These are phyloP conservation scores for Pipra filicauda DNA, from an alignment of 2,113 vertebrate species.

Conservation along the genomic window DNA sequence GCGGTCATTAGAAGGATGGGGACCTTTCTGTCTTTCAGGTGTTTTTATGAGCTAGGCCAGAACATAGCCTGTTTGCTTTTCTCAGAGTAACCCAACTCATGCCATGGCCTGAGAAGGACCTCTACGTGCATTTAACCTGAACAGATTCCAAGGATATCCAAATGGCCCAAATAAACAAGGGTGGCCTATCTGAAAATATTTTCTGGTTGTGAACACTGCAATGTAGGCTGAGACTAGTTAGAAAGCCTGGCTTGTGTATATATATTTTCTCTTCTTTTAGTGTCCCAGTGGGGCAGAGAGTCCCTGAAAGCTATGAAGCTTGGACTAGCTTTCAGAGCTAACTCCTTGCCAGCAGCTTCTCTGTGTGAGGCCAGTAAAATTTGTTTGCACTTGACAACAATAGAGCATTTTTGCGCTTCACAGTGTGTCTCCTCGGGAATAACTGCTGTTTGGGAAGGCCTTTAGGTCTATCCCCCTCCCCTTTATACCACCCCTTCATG, in stretches of 20 bases:
- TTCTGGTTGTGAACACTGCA: neutral
- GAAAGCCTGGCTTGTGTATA: neutral
- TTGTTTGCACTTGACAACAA: conserved; percentile 60
- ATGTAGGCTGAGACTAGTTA: neutral
- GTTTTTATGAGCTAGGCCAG: neutral
- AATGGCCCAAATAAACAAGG: neutral
- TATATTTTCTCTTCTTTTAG: conserved; percentile 32
- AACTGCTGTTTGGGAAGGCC: conserved; percentile 33
- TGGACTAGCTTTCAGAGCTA: conserved; percentile 20
- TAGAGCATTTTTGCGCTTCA: conserved; percentile 7
- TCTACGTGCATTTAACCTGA: neutral
- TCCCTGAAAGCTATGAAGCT: conserved; percentile 33
- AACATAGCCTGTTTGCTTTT: neutral
- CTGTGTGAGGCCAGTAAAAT: conserved; percentile 55
- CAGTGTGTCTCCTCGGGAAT: neutral
- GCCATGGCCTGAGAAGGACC: neutral
- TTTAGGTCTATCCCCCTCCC: neutral
- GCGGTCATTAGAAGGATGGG: neutral
- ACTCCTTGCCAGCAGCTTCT: conserved; percentile 44
- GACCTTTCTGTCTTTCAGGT: conserved; percentile 1
- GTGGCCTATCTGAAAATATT: neutral
- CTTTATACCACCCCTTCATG: conserved; percentile 4
- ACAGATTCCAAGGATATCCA: neutral
- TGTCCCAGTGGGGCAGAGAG: conserved; percentile 16
- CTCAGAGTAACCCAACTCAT: neutral